Base-by-base conservation (phyloP, 2,888 invertebrate species). In the Agrochola macilenta region DNA sequence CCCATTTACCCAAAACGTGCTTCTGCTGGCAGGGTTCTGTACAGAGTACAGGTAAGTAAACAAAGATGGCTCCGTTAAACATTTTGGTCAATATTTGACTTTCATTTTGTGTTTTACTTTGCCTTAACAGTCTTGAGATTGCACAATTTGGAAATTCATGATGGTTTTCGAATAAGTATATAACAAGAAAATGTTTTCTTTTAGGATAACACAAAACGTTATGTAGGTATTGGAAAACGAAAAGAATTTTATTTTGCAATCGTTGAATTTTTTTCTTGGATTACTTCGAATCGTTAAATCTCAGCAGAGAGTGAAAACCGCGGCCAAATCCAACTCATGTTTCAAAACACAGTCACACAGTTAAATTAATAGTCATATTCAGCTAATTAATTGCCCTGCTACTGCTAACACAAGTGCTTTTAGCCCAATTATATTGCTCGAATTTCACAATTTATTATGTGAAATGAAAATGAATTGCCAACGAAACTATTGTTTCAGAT, bases 381-480 rank as follows among this genome's bases (percentile, higher is more conserved):
- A 54, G 26, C 17, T 75, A 78, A 78, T 75, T 84, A 84, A 81
- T 73, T 49, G 17, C 43, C 4, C 35, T 5, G 60, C 82, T 49
- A 70, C 63, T 5, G 60, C 66, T 14, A 64, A 79, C 43, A 58
- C 39, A 39, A 74, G 64, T 60, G 69, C 60, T 61, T 78, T 70
- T 70, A 79, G n/a, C 39, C 39, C 69, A 82, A 79, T 79, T 85
- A 60, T 63, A 75, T 69, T 72, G 66, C 61, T 69, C 52, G 20
- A 70, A 85, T 88, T 88, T 83, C 82, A 81, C 81, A 81, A 84
- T 82, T 75, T 72, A 70, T 72, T 82, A 87, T 82, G 90, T 70
- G 87, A 87, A 89, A 84, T 81, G 83, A 87, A 89, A 89, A 86
- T 87, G 52, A 86, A 83, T 86, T 82, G 85, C 70, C 74, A 84